Base-by-base conservation (phyloP, 2,888 invertebrate species). In the Shargacucullia verbasci region DNA sequence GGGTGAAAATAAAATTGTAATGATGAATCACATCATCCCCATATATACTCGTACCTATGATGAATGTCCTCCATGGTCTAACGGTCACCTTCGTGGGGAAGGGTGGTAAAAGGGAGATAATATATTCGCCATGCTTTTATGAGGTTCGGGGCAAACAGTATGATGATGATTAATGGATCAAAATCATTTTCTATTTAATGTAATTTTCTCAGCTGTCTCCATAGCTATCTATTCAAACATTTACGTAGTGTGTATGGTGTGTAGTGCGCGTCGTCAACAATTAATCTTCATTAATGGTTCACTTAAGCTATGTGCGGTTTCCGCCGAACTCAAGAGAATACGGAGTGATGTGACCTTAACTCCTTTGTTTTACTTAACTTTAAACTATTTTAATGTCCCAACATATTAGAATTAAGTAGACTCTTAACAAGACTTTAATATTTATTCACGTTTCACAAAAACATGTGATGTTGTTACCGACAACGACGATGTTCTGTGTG, bases 231-330 rank as follows among this genome's bases (percentile, higher is more conserved):
- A 58, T 72, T 55, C 57, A 70, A 65, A 73, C 65, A 67, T 73
- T 72, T 44, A 58, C 62, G 61, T 70, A 66, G 68, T 62, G 54
- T 47, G 63, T 68, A 66, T 62, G 61, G 70, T 72, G 76, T 67
- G 45, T 82, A 82, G 80, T 84, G 83, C 78, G 81, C 84, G 80
- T 79, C 83, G 83, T 79, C 81, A 81, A 85, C 89, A 86, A 90
- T 92, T 92, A 91, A 92, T 92, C 92, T 91, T 91, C 90, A 92
- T 92, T 92, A 92, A 87, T 85, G 88, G 85, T 83, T 87, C 83
- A 83, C 82, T 84, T 79, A 85, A 85, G 88, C 86, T 84, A 86
- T 85, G 84, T 89, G 89, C 83, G 90, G 89, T 86, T 85, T 79
- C 80, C 82, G 78, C 67, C 73, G 46, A 79, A 86, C 83, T 80